Percentiles rank a stretch among this genome's conserved stretches.
Evolutionary conservation across 2,797 vertebrate genomes (phyloP).

Genomic region (Onychomys arenicola): DNA sequence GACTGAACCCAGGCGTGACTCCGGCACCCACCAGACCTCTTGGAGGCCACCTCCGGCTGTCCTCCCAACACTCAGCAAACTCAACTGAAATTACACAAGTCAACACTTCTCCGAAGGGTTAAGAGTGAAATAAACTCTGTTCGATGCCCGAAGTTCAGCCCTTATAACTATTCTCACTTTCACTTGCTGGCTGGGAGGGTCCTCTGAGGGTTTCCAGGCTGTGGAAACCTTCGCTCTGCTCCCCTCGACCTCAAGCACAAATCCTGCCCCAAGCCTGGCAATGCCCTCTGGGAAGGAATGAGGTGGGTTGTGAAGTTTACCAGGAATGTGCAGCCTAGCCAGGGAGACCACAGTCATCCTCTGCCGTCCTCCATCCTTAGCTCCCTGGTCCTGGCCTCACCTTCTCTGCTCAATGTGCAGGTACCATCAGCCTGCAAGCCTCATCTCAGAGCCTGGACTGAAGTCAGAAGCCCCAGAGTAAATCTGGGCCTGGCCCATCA

Average conservation of each 20-base stretch:
- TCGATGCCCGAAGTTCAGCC: background rate
- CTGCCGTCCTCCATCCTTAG: rapidly evolving
- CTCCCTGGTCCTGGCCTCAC: background rate
- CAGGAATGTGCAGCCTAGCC: background rate
- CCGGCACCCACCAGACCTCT: background rate
- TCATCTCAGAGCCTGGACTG: too few relatives aligned
- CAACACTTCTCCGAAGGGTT: background rate
- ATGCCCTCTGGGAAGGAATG: background rate
- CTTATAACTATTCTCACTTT: background rate
- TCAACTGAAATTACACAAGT: background rate
- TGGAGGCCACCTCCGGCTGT: too few relatives aligned
- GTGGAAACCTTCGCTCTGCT: background rate
- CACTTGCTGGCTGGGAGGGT: background rate
- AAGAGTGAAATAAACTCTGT: slow-evolving; percentile 33
- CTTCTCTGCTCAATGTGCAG: background rate
- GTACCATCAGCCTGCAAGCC: rapidly evolving
- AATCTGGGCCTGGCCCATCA: background rate
- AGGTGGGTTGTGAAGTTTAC: background rate
- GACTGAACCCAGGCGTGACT: background rate
- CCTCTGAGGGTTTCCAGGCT: background rate
- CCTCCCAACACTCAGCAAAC: background rate
- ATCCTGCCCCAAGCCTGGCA: background rate
- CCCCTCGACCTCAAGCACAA: background rate
- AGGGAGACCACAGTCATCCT: background rate
- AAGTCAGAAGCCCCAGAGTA: background rate